Percentiles rank a stretch among this genome's conserved stretches.
Evolutionary conservation across 2,888 invertebrate species (phyloP).

Genomic region (Drosophila siamana): DNA sequence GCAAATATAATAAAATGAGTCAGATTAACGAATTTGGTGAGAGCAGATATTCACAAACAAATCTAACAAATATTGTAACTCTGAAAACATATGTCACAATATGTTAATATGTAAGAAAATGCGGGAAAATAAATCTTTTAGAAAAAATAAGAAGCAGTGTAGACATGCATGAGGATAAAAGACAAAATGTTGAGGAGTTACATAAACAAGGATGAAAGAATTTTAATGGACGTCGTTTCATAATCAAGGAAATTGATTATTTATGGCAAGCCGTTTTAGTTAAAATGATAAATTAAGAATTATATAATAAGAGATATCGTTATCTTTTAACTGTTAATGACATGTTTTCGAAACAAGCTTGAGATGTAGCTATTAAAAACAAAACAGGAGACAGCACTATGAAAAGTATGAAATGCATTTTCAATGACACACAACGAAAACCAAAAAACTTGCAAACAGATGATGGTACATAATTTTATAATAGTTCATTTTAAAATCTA

Average conservation of each 20-base stretch:
- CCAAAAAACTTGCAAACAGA: constrained; percentile 17
- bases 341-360: constrained; percentile 10
- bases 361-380: constrained; percentile 10
- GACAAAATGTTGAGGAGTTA: constrained; percentile 6
- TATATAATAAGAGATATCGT: background rate
- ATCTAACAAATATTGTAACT: background rate
- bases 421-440: constrained; percentile 2
- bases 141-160: background rate
- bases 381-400: constrained; percentile 8
- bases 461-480: no score
- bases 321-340: constrained; percentile 17
- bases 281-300: constrained; percentile 21
- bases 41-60: constrained; percentile 1
- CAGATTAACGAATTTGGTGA: constrained; percentile 17
- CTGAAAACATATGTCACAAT: background rate
- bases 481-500: constrained; percentile 30
- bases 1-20: constrained; percentile 23
- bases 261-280: constrained; percentile 24
- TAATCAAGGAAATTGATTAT: constrained; percentile 10
- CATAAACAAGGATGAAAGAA: constrained; percentile 12
- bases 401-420: constrained; percentile 10
- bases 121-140: no score
- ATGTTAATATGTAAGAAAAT: no score
- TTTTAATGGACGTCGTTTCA: constrained; percentile 12
- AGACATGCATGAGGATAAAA: constrained; percentile 3